A percentile compares a stretch with the other conserved stretches of the same genome.
These are phyloP conservation scores for Charanyca ferruginea DNA, from an alignment of 2,888 invertebrate species.

Conservation along the genomic window DNA sequence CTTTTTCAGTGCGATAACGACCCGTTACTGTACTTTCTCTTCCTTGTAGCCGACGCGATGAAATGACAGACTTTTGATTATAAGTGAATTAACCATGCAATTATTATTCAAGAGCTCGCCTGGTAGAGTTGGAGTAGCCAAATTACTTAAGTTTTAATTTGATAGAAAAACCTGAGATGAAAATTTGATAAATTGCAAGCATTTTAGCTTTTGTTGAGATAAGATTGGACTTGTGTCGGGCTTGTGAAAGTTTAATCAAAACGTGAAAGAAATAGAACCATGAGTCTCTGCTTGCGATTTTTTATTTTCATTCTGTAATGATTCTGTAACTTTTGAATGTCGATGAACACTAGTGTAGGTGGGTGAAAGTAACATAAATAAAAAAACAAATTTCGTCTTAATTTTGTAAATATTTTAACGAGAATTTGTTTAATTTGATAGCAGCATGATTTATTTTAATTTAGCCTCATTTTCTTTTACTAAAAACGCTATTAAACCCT, in stretches of 20 bases:
- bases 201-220: conserved; percentile 10
- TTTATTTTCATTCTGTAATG: background rate
- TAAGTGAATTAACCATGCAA: conserved; percentile 70
- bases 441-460: conserved; percentile 9
- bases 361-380: background rate
- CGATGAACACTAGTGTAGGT: background rate
- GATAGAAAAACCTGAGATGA: conserved; percentile 51
- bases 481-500: conserved; percentile 18
- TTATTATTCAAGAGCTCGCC: conserved; percentile 71
- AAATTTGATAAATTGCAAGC: conserved; percentile 36
- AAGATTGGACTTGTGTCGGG: conserved; percentile 6
- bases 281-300: conserved; percentile 1
- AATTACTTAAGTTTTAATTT: conserved; percentile 73
- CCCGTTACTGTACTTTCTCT: conserved; percentile 37
- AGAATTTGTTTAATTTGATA: background rate
- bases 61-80: conserved; percentile 67
- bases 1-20: background rate
- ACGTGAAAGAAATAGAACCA: background rate
- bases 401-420: background rate
- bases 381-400: background rate
- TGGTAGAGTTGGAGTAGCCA: conserved; percentile 56
- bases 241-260: conserved; percentile 18
- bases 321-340: background rate
- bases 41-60: conserved; percentile 21
- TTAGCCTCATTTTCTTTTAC: background rate